These are phyloP conservation scores for Rhinogobio ventralis DNA, from an alignment of 2,797 vertebrate species.

Conservation along the genomic window DNA sequence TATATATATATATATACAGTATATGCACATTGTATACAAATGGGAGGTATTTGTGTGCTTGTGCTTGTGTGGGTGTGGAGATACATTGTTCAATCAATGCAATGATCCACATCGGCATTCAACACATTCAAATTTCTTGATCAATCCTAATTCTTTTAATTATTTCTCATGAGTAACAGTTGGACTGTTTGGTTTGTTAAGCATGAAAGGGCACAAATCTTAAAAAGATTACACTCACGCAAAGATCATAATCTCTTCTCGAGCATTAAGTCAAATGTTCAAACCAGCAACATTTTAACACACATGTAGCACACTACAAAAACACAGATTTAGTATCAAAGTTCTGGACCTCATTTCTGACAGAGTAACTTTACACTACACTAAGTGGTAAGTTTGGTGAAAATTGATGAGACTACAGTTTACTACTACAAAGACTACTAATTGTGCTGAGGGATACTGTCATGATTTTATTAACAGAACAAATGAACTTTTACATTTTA, in stretches of 20 bases:
- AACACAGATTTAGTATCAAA: neutral
- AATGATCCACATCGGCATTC: neutral
- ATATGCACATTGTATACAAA: neutral
- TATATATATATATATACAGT: constrained; percentile 3
- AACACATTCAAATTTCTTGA: neutral
- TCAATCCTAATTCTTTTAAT: neutral
- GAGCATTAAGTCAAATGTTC: neutral
- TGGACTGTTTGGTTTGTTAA: neutral
- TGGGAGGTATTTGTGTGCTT: neutral
- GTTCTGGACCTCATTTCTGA: neutral
- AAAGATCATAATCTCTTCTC: neutral
- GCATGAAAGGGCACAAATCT: neutral
- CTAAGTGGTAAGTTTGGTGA: neutral
- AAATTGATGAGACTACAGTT: neutral
- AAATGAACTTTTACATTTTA: neutral
- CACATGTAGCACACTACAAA: neutral
- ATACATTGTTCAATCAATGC: neutral
- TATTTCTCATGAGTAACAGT: neutral
- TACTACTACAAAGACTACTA: neutral
- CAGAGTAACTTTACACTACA: too few relatives aligned
- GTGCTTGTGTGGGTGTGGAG: neutral
- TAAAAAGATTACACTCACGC: too few relatives aligned
- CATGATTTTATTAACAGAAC: neutral
- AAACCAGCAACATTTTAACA: neutral
- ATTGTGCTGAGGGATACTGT: neutral